phyloP scores from a whole-genome alignment of 2,113 vertebrate genomes.

The Muscicapa adusta region DNA sequence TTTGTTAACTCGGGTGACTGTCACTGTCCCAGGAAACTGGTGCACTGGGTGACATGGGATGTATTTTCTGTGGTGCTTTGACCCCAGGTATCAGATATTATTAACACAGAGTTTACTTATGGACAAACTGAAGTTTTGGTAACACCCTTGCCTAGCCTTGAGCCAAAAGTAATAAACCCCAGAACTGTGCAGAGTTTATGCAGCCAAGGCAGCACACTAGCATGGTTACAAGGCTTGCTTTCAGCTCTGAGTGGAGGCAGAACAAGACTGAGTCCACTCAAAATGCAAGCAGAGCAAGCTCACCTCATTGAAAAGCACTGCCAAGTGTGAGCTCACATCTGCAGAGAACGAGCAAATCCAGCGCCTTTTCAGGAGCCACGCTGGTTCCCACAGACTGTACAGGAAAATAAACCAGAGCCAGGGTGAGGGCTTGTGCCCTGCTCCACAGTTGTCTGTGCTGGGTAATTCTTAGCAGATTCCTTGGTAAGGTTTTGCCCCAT shows the following conservation, averaged over 20 bases:
- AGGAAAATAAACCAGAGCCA: background rate
- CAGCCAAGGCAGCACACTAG: background rate
- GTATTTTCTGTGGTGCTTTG: background rate
- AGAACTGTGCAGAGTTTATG: background rate
- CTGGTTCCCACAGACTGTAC: background rate
- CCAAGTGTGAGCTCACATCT: background rate
- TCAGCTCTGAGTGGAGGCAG: background rate
- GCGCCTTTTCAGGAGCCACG: background rate
- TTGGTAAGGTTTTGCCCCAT: background rate
- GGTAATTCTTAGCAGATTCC: background rate
- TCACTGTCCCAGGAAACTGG: background rate
- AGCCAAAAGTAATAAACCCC: background rate
- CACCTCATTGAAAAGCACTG: background rate
- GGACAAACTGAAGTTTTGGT: background rate
- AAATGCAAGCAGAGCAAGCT: background rate
- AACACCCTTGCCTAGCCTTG: background rate
- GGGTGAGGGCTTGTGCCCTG: background rate
- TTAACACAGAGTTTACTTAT: background rate
- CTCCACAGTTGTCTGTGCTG: rapidly evolving
- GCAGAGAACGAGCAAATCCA: background rate
- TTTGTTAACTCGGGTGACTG: background rate
- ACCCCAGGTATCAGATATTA: background rate
- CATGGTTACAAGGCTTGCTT: background rate
- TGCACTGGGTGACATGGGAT: rapidly evolving
- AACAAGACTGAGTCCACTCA: background rate